phyloP scores from a whole-genome alignment of 2,888 invertebrate species.

The Dicranocentrus wangi region DNA sequence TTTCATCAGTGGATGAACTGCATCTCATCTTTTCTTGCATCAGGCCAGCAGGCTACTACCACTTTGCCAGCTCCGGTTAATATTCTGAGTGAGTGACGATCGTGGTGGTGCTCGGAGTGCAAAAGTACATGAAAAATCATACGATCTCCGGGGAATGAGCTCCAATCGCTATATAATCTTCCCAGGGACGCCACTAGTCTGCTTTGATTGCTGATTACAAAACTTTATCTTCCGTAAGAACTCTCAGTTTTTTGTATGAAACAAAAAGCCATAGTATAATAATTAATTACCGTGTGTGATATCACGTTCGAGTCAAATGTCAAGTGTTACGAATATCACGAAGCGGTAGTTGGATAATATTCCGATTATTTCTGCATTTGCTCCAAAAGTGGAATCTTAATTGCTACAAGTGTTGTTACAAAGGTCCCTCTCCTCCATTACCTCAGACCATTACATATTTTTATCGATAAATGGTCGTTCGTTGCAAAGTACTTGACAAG shows the following conservation, averaged over 20 bases:
- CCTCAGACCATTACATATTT: neutral
- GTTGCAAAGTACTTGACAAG: neutral
- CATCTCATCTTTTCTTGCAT: conserved; percentile 46
- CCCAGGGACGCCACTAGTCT: conserved; percentile 23
- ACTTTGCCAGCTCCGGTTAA: neutral
- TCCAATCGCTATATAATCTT: conserved; percentile 22
- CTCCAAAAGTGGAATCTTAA: neutral
- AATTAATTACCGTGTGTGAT: neutral
- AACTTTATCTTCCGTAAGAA: neutral
- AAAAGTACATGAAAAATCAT: conserved; percentile 22
- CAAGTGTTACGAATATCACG: neutral
- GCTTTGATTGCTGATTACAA: conserved; percentile 12
- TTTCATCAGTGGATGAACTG: conserved; percentile 25
- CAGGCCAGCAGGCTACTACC: conserved; percentile 12
- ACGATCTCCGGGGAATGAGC: conserved; percentile 24
- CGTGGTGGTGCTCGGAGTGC: neutral
- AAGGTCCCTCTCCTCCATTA: neutral
- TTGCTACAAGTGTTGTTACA: neutral
- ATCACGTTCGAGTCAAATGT: neutral
- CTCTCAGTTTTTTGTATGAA: neutral
- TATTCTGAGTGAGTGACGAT: no score
- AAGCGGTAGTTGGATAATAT: neutral
- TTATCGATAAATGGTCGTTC: conserved; percentile 15
- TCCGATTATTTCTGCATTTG: conserved; percentile 1
- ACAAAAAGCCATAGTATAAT: neutral